These are phyloP conservation scores for Polietes domitor DNA, from an alignment of 2,888 invertebrate genomes.

Conservation along the genomic window DNA sequence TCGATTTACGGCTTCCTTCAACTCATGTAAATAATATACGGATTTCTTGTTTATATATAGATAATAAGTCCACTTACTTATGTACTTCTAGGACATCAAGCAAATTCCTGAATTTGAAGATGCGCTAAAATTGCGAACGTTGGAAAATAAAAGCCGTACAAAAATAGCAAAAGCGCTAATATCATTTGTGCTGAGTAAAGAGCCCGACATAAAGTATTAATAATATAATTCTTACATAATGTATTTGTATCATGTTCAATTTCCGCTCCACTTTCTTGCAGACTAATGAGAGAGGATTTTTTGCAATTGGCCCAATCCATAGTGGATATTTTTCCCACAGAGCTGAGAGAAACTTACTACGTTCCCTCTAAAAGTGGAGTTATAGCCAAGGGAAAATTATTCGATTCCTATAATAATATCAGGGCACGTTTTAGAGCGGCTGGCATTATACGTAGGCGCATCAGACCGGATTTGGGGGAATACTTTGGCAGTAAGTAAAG, in stretches of 20 bases:
- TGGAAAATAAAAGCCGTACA: constrained; percentile 54
- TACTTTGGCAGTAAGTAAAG: no score
- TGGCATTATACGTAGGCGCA: constrained; percentile 46
- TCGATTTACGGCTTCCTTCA: no score
- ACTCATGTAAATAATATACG: no score
- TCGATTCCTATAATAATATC: constrained; percentile 55
- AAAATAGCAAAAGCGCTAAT: constrained; percentile 53
- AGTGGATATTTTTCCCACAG: constrained; percentile 44
- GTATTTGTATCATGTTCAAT: not conserved
- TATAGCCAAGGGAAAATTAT: constrained; percentile 56
- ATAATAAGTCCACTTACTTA: no score
- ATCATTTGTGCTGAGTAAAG: constrained; percentile 20
- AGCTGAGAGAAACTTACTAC: constrained; percentile 58
- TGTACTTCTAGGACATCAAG: constrained; percentile 40
- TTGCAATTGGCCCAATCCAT: constrained; percentile 44
- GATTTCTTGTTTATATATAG: no score
- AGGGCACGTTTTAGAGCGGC: constrained; percentile 43
- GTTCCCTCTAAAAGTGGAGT: constrained; percentile 50
- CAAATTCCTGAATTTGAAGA: constrained; percentile 26
- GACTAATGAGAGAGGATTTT: constrained; percentile 50
- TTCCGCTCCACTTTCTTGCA: not conserved
- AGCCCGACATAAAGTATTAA: constrained; percentile 41
- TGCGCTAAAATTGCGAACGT: not conserved
- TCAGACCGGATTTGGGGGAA: constrained; percentile 15
- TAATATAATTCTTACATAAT: not conserved